phyloP scores from a whole-genome alignment of 1,140 invertebrate genomes.

The Euura saliciscinereae region DNA sequence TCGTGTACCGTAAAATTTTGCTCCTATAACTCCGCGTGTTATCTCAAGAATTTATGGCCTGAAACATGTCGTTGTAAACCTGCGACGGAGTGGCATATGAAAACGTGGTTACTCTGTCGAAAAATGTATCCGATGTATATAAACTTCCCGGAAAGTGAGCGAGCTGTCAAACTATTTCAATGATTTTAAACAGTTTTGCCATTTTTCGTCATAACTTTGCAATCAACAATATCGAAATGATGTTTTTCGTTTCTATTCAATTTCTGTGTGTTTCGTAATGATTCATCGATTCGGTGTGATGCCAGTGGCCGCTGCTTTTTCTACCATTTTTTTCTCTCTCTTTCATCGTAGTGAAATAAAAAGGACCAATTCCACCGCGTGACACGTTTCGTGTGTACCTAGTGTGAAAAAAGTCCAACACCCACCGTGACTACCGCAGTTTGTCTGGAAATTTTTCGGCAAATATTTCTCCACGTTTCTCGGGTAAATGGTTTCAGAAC shows the following conservation, averaged over 20 bases:
- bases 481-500: not conserved
- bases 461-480: slow-evolving; percentile 4
- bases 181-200: not conserved
- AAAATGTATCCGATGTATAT: not conserved
- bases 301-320: too few relatives aligned
- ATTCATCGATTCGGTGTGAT: too few relatives aligned
- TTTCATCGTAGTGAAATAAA: not conserved
- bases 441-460: not conserved
- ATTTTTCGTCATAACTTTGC: not conserved
- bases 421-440: not conserved
- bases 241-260: too few relatives aligned
- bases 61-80: not conserved
- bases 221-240: not conserved
- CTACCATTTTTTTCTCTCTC: not conserved
- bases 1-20: not conserved
- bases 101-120: not conserved
- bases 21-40: not conserved
- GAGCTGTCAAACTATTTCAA: not conserved
- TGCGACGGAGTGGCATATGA: too few relatives aligned
- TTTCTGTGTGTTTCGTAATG: too few relatives aligned
- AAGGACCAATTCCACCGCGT: not conserved
- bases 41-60: not conserved
- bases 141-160: not conserved
- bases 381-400: not conserved
- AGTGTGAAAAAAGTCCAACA: not conserved